Percentiles rank a stretch among this genome's conserved stretches.
Evolutionary conservation across 1,140 invertebrate genomes (phyloP).

Genomic region (Lithobius niger): DNA sequence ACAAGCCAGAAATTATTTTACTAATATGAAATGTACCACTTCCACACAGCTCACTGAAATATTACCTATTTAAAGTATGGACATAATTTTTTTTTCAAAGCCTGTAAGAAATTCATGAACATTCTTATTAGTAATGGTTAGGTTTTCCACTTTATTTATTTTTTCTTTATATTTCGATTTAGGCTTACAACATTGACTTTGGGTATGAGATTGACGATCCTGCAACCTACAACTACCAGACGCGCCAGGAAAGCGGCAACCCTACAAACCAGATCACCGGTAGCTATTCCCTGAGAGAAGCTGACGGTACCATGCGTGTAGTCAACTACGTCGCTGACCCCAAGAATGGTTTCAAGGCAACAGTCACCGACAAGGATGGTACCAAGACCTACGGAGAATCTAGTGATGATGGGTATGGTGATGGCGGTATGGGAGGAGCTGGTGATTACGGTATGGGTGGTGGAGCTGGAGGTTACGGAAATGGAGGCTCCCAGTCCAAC

Average conservation of each 20-base stretch:
- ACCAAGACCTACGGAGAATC: background rate
- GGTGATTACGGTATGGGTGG: background rate
- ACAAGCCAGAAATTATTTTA: no score
- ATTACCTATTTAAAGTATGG: no score
- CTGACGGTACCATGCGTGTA: conserved; percentile 5
- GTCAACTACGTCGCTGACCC: conserved; percentile 5
- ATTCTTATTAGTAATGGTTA: no score
- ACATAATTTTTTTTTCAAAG: no score
- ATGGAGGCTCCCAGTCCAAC: background rate
- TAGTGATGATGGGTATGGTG: background rate
- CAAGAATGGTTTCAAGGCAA: conserved; percentile 6
- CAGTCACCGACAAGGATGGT: conserved; percentile 5
- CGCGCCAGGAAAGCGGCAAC: background rate
- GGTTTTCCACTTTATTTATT: no score
- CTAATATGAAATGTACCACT: no score
- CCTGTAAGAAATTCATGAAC: no score
- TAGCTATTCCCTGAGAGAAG: conserved; percentile 6
- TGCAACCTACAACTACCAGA: background rate
- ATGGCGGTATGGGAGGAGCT: background rate
- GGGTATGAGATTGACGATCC: conserved; percentile 2
- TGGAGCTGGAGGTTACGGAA: background rate
- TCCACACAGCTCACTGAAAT: no score
- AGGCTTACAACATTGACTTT: conserved; percentile 3
- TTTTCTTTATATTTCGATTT: background rate
- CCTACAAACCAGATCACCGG: background rate